Base-by-base conservation (phyloP, 1,140 invertebrate genomes). In the Bombus impatiens region DNA sequence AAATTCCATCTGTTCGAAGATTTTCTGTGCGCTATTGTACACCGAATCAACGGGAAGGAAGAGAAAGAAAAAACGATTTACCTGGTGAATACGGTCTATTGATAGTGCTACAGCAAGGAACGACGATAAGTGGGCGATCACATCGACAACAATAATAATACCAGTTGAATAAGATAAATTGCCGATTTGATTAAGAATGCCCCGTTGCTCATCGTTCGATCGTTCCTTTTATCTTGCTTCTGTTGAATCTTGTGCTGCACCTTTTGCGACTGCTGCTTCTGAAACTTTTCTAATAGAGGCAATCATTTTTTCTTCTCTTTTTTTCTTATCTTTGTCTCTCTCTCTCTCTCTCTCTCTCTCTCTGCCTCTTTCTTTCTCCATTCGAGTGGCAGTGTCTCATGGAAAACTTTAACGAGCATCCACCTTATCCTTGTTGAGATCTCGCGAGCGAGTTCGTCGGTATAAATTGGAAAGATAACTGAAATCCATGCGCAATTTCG, bases 101-200 rank as follows among this genome's bases (percentile, higher is more conserved):
- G 32, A 65, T 68, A 72, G 22, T 65, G 6, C 6, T 53, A 28
- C 4, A 44, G 28, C 65, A 6, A 47, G 22, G 15, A 75, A 57
- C 1, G 28, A 44, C 10, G 59, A 59, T 32, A 59, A 75, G 71
- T 65, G 22, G 59, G 12, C 12, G 71, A 78, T 78, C 68, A 76
- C 59, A 42, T 44, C 78, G 62, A 76, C 68, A 72, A 37, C n/a
- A 78, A 57, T 84, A 87, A 78, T 32, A 83, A 83, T 62, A 82
- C 44, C 68, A 80, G 18, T 37, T 79, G 84, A 79, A 53, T 70
- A 35, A 72, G 76, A 83, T 78, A 80, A 59, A 83, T 35, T 57
- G 79, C 9, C 12, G 22, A 37, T 12, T 71, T 70, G 15, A 62
- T 76, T n/a, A 37, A 9, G 37, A 37, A 76, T 28, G 75, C 78